These are phyloP conservation scores for Anser cygnoides DNA, from an alignment of 2,113 vertebrate genomes.

Conservation along the genomic window DNA sequence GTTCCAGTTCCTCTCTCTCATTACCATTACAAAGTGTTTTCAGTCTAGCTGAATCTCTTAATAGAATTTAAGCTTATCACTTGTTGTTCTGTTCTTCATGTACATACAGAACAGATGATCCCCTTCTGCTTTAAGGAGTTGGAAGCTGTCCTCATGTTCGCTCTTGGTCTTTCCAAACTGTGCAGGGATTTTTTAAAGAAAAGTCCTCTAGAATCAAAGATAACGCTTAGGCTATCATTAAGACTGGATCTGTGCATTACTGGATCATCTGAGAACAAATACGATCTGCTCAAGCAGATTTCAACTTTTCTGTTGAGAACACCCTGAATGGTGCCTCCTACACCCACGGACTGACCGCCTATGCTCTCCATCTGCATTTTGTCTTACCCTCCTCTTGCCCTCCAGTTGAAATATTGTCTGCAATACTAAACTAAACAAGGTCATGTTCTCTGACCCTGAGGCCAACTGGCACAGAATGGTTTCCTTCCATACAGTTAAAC, in stretches of 20 bases:
- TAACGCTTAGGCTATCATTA: not conserved
- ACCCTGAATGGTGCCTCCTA: not conserved
- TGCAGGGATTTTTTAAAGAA: not conserved
- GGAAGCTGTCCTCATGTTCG: not conserved
- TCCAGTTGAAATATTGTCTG: not conserved
- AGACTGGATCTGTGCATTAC: not conserved
- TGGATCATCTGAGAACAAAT: not conserved
- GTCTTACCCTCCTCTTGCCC: not conserved
- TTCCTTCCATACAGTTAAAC: slow-evolving; percentile 40
- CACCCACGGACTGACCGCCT: rapidly evolving
- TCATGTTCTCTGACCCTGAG: slow-evolving; percentile 39
- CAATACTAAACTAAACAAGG: slow-evolving; percentile 39
- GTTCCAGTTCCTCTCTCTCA: not conserved
- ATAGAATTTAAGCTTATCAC: slow-evolving; percentile 12
- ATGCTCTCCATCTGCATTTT: not conserved
- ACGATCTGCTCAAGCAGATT: not conserved
- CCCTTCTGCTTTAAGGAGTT: slow-evolving; percentile 4
- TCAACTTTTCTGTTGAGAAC: not conserved
- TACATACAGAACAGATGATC: slow-evolving; percentile 1
- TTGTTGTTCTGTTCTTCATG: not conserved
- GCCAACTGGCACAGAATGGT: slow-evolving; percentile 37
- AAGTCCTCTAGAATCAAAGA: not conserved
- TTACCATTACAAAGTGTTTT: not conserved
- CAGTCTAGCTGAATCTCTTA: not conserved
- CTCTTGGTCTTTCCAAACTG: not conserved